phyloP scores from a whole-genome alignment of 2,113 vertebrate species.

The Microtus ochrogaster region DNA sequence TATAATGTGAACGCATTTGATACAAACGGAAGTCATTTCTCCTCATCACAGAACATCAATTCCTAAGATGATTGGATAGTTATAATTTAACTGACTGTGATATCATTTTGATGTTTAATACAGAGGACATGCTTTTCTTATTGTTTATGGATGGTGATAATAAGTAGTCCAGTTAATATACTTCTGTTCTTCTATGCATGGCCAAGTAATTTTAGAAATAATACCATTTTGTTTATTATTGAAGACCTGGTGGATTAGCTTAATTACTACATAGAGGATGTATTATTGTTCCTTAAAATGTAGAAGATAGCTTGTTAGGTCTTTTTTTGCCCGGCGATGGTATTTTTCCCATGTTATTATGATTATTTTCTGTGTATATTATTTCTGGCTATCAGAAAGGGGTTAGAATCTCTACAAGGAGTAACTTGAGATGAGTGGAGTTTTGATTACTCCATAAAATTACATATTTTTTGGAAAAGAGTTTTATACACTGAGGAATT shows the following conservation, averaged over 20 bases:
- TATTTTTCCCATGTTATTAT: neutral
- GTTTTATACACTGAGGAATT: neutral
- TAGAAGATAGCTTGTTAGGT: neutral
- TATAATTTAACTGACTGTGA: neutral
- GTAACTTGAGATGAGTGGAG: neutral
- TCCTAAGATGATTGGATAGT: neutral
- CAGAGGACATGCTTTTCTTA: neutral
- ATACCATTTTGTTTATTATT: neutral
- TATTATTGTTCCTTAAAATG: neutral
- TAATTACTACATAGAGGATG: neutral
- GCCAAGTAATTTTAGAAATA: neutral
- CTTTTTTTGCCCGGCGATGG: neutral
- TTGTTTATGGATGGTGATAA: neutral
- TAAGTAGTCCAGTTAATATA: neutral
- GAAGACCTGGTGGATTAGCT: neutral
- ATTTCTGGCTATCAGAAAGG: neutral
- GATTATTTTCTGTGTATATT: no score
- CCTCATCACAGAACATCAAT: neutral
- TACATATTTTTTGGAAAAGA: neutral
- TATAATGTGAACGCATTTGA: neutral
- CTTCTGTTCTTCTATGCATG: neutral
- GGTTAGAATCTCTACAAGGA: neutral
- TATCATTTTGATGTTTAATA: neutral
- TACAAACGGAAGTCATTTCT: neutral
- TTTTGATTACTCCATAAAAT: neutral